phyloP scores from a whole-genome alignment of 2,797 vertebrate species.

The Tragopan temminckii region DNA sequence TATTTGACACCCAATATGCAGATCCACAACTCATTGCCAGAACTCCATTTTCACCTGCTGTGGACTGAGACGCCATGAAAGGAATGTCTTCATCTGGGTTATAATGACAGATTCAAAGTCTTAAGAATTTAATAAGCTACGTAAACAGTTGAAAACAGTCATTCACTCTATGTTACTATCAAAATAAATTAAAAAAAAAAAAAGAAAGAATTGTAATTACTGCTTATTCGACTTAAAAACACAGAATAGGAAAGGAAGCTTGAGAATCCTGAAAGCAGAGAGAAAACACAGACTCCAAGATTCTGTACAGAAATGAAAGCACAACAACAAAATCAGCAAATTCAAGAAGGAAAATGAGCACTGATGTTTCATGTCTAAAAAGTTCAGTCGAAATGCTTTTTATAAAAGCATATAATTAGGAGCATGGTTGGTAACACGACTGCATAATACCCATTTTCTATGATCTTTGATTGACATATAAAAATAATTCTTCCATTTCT shows the following conservation, averaged over 20 bases:
- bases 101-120: conserved; percentile 20
- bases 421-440: conserved; percentile 45
- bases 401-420: conserved; percentile 34
- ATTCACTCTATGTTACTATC: conserved; percentile 43
- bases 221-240: conserved; percentile 31
- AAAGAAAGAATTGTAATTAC: conserved; percentile 31
- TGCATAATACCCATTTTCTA: conserved; percentile 46
- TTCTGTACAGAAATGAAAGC: conserved; percentile 16
- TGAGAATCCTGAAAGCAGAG: not conserved
- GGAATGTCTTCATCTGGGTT: conserved; percentile 10
- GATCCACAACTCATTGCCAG: not conserved
- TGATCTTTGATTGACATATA: conserved; percentile 49
- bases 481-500: conserved; percentile 70
- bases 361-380: conserved; percentile 34
- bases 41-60: conserved; percentile 34
- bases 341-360: conserved; percentile 3
- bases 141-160: conserved; percentile 55
- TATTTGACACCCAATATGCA: conserved; percentile 29
- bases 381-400: conserved; percentile 7
- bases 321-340: not conserved
- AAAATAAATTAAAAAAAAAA: not conserved
- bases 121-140: conserved; percentile 53
- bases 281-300: not conserved
- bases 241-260: not conserved
- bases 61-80: conserved; percentile 5